A percentile compares a stretch with the other conserved stretches of the same genome.
Conservation (phyloP, 2,888 invertebrate species). For the Chydorus sphaericus region DNA sequence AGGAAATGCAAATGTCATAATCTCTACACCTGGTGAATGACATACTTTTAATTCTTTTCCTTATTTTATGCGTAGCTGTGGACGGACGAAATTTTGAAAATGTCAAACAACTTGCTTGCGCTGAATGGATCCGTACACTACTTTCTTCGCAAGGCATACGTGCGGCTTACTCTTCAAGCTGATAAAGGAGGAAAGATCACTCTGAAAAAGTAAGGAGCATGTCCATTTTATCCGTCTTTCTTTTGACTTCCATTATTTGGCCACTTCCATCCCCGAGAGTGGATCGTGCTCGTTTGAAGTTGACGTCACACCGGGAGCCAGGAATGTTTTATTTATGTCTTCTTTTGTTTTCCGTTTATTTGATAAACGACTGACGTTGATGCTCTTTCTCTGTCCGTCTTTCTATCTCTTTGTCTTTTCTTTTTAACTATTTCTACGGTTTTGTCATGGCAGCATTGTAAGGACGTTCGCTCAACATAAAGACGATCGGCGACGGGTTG, state of each 20-base stretch:
- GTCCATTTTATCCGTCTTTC: background rate
- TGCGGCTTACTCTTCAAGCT: slow-evolving; percentile 58
- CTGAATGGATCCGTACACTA: slow-evolving; percentile 75
- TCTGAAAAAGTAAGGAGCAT: slow-evolving; percentile 69
- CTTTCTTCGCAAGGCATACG: slow-evolving; percentile 80
- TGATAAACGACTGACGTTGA: too few species aligned
- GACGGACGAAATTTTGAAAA: slow-evolving; percentile 72
- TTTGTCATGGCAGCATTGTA: slow-evolving; percentile 48
- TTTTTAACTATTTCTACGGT: too few species aligned
- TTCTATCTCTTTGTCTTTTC: slow-evolving; percentile 6
- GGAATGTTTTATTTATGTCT: slow-evolving; percentile 5
- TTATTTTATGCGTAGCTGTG: too few species aligned
- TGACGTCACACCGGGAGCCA: too few species aligned
- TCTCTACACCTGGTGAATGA: too few species aligned
- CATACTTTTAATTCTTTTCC: too few species aligned
- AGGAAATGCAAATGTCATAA: too few species aligned
- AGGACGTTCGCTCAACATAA: slow-evolving; percentile 82
- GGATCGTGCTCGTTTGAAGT: too few species aligned
- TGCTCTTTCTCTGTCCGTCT: too few species aligned
- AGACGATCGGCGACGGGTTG: slow-evolving; percentile 83
- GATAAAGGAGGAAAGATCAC: slow-evolving; percentile 81
- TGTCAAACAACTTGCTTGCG: slow-evolving; percentile 80
- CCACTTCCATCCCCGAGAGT: background rate
- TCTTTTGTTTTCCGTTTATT: too few species aligned
- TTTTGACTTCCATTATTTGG: background rate